Evolutionary conservation across 2,888 invertebrate species (phyloP).

Genomic region (Caenorhabditis zanzibari): DNA sequence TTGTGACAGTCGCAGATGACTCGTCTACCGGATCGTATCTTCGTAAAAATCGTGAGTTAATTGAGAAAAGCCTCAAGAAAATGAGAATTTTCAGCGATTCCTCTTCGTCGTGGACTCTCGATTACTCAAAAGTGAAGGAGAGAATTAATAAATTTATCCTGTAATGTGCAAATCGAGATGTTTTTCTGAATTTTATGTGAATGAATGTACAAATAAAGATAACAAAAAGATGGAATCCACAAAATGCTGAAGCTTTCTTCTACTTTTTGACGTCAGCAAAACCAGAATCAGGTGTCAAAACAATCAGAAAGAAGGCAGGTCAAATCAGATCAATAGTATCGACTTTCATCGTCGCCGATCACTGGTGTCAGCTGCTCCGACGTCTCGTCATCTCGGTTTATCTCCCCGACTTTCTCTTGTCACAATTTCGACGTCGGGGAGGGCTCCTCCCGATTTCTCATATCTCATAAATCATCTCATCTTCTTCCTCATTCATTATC

Average conservation of each 20-base stretch:
- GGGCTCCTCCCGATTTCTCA: constrained; percentile 17
- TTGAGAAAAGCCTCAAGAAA: background rate
- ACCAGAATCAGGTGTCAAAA: constrained; percentile 47
- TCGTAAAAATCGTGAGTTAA: constrained; percentile 50
- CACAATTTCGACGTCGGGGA: constrained; percentile 43
- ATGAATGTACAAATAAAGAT: constrained; percentile 6
- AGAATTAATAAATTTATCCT: background rate
- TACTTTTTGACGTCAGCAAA: constrained; percentile 33
- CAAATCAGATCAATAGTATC: constrained; percentile 57
- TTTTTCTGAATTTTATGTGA: constrained; percentile 11
- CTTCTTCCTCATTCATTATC: constrained; percentile 11
- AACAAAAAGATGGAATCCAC: background rate
- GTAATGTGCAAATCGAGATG: background rate
- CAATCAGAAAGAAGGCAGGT: constrained; percentile 48
- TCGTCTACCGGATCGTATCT: constrained; percentile 14
- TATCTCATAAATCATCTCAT: constrained; percentile 36
- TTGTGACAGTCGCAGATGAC: constrained; percentile 43
- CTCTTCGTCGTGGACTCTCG: constrained; percentile 46
- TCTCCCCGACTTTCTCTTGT: constrained; percentile 11
- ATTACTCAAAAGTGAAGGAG: constrained; percentile 24
- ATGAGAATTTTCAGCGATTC: constrained; percentile 46
- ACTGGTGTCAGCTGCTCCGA: constrained; percentile 47
- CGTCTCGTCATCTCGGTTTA: background rate
- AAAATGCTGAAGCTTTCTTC: constrained; percentile 7
- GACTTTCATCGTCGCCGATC: constrained; percentile 24